These are phyloP conservation scores for Labia minor DNA, from an alignment of 2,888 invertebrate species.

Conservation along the genomic window DNA sequence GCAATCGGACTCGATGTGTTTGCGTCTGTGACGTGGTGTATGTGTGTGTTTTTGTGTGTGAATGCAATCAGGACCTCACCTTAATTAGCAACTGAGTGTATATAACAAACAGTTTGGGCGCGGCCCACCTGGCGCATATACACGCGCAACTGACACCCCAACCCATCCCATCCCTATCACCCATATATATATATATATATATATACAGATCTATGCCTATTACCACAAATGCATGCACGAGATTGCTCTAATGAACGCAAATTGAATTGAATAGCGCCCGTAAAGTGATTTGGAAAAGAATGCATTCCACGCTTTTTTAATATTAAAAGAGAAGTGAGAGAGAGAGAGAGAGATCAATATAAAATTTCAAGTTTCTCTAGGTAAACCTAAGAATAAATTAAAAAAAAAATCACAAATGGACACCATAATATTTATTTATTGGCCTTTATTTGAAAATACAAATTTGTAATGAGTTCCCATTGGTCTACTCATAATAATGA, in stretches of 20 bases:
- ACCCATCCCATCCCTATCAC: background rate
- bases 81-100: conserved; percentile 4
- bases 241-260: conserved; percentile 13
- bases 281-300: too few species aligned
- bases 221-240: background rate
- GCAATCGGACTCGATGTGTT: background rate
- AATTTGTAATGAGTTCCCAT: too few species aligned
- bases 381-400: too few species aligned
- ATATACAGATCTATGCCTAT: background rate
- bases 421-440: too few species aligned
- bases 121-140: background rate
- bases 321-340: too few species aligned
- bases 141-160: background rate
- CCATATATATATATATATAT: background rate
- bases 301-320: too few species aligned
- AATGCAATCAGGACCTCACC: conserved; percentile 13
- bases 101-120: conserved; percentile 13
- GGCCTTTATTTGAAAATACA: too few species aligned
- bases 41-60: background rate
- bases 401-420: too few species aligned
- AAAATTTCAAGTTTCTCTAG: too few species aligned
- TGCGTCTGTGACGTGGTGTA: too few species aligned
- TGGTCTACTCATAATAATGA: too few species aligned
- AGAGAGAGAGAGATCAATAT: too few species aligned
- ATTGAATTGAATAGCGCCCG: background rate